Conservation (phyloP, 2,113 vertebrate species). For the Pristiophorus japonicus region DNA sequence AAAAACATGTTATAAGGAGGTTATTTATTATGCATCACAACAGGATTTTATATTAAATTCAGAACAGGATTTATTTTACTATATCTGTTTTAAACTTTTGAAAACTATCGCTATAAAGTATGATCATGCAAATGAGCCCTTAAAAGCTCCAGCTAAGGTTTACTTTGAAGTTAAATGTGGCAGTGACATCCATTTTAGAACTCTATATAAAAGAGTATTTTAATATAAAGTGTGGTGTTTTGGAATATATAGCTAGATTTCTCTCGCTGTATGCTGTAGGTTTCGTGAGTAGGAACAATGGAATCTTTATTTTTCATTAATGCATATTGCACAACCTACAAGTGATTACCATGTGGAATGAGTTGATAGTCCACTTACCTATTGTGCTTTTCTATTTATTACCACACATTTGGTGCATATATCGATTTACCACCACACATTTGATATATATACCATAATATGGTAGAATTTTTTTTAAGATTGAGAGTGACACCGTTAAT, state of each 20-base stretch:
- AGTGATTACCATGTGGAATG: neutral
- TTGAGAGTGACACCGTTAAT: too few relatives aligned
- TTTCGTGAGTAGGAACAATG: neutral
- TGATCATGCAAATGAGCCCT: neutral
- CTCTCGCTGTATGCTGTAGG: neutral
- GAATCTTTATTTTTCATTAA: neutral
- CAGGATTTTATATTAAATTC: neutral
- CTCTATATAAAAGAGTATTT: neutral
- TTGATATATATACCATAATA: too few relatives aligned
- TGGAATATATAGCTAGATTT: neutral
- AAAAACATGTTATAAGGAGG: neutral
- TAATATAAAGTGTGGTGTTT: neutral
- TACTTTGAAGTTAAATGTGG: neutral
- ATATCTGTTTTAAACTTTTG: neutral
- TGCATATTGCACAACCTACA: neutral
- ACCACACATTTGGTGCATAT: too few relatives aligned
- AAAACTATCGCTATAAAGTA: neutral
- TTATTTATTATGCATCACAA: neutral
- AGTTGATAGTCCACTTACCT: neutral
- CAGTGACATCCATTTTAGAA: neutral
- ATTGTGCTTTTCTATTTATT: too few relatives aligned
- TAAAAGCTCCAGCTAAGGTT: neutral
- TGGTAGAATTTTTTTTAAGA: too few relatives aligned
- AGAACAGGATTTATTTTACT: neutral
- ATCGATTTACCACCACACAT: too few relatives aligned